Base-by-base conservation (phyloP, 2,797 vertebrate genomes). In the Pristis pectinata region DNA sequence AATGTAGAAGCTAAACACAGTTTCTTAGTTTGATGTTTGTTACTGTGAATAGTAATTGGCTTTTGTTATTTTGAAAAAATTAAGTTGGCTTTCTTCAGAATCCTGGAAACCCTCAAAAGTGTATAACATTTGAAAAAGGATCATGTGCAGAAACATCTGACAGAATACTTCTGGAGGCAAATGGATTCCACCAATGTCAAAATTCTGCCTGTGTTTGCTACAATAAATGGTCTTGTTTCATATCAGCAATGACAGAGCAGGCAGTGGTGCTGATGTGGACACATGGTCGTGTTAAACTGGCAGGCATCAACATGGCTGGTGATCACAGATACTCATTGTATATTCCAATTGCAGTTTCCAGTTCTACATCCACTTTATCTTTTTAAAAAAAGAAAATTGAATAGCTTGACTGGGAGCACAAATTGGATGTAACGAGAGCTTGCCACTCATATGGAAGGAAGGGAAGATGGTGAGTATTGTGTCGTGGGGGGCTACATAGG, bases 1-100 rank as follows among this genome's bases (percentile, higher is more conserved):
- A 95, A 93, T 59, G 85, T 95, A 72, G 85, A 82, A 92, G 93
- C 95, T 94, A 83, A 91, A 76, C 80, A 95, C 27, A 92, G 24
- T 93, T 93, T 70, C n/a, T 22, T 44, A 70, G 9, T 44, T 93
- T 70, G 64, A 59, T 56, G 24, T 87, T 87, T 61, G 44, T 93
- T 93, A 64, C 19, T 70, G 24, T 49, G 34, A n/a, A 76, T 74
- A 49, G 67, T 9, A n/a, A 10, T 94, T 94, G n/a, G 27, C 70
- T 72, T 89, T 74, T 59, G 53, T 30, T 56, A 7, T 41, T 44
- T 37, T n/a, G 2, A 44, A 37, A 61, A 53, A 27, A 34, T 44
- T 24, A 64, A 37, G 34, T 37, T 91, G 19, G 8, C 11, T 72
- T 93, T 93, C 70, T 74, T 93, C 37, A 93, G 10, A 93, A 49